A percentile compares a stretch with the other conserved stretches of the same genome.
phyloP scores from a whole-genome alignment of 2,888 invertebrate genomes.

The Callosobruchus maculatus region DNA sequence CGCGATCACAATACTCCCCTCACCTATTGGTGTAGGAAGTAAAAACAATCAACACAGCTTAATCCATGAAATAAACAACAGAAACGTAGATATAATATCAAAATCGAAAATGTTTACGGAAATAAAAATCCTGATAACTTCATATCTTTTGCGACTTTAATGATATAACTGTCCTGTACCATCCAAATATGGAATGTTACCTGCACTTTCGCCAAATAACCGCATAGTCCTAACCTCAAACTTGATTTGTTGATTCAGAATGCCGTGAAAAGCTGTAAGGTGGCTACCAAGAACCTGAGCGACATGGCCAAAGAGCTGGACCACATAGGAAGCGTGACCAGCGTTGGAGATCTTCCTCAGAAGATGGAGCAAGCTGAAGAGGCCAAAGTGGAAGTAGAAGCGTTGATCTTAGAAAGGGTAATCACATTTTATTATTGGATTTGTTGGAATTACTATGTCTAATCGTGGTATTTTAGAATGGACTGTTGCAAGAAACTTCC shows the following conservation, averaged over 20 bases:
- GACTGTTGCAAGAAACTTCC: slow-evolving; percentile 83
- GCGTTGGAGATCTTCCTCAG: slow-evolving; percentile 79
- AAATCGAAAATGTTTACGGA: too few relatives aligned
- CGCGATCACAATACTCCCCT: too few relatives aligned
- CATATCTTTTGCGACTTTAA: too few relatives aligned
- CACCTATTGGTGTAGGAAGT: too few relatives aligned
- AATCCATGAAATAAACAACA: too few relatives aligned
- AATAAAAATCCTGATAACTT: too few relatives aligned
- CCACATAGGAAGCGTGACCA: slow-evolving; percentile 77
- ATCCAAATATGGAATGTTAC: background rate
- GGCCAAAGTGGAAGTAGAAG: slow-evolving; percentile 80
- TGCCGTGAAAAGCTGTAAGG: slow-evolving; percentile 85
- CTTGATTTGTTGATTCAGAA: slow-evolving; percentile 54
- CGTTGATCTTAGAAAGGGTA: slow-evolving; percentile 81
- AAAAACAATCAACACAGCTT: too few relatives aligned
- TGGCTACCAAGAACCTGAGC: slow-evolving; percentile 79
- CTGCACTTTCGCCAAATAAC: background rate
- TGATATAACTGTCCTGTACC: background rate
- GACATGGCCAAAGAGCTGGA: slow-evolving; percentile 92
- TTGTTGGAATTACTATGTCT: too few relatives aligned
- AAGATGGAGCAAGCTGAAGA: slow-evolving; percentile 85
- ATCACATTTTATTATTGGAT: background rate
- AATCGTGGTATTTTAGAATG: slow-evolving; percentile 66
- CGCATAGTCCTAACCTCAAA: background rate
- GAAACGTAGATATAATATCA: too few relatives aligned